Percentiles rank a stretch among this genome's conserved stretches.
phyloP scores from a whole-genome alignment of 2,113 vertebrate species.

The Aptenodytes forsteri region DNA sequence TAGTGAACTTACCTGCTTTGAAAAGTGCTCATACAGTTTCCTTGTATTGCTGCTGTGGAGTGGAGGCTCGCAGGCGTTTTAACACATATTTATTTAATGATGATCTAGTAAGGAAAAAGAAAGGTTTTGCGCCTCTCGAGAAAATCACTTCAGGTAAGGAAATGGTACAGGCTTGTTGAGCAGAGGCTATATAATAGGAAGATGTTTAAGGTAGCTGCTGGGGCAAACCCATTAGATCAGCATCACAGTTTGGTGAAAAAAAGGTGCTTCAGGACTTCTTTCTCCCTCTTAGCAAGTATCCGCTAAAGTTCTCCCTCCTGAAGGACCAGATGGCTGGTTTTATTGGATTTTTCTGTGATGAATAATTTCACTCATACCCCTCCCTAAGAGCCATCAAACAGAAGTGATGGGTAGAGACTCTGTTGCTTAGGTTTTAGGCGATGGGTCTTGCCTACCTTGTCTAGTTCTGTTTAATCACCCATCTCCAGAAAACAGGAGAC shows the following conservation, averaged over 20 bases:
- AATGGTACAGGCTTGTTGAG: neutral
- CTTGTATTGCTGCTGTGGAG: neutral
- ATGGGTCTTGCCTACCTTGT: neutral
- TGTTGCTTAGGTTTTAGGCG: neutral
- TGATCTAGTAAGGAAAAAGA: neutral
- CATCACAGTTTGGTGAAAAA: neutral
- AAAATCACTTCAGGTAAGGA: neutral
- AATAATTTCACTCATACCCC: neutral
- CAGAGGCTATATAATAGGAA: neutral
- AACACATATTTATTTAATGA: neutral
- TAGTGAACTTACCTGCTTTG: neutral
- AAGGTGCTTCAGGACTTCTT: neutral
- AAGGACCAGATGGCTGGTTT: neutral
- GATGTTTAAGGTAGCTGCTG: neutral
- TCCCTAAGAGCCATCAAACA: neutral
- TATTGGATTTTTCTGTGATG: neutral
- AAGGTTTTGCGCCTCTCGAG: neutral
- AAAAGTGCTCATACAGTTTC: neutral
- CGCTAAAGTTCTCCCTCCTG: neutral
- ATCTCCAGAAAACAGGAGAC: neutral
- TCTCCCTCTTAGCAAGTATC: neutral
- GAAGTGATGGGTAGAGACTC: neutral
- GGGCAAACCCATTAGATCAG: neutral
- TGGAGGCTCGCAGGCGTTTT: neutral
- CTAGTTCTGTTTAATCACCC: neutral